Percentiles rank a stretch among this genome's conserved stretches.
Evolutionary conservation across 1,140 invertebrate genomes (phyloP).

Genomic region (Catajapyx aquilonaris): DNA sequence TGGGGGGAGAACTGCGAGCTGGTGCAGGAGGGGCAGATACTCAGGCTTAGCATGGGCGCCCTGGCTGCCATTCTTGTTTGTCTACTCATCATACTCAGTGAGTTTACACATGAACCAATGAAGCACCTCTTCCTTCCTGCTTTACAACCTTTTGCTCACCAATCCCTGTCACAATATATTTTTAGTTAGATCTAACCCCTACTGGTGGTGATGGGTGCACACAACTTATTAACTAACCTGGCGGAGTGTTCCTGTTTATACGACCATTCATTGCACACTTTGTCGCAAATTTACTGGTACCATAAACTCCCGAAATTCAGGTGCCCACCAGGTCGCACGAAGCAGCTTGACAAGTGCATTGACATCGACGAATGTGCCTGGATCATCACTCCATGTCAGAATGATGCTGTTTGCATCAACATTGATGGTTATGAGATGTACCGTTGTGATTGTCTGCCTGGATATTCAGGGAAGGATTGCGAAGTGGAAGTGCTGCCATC

Average conservation of each 20-base stretch:
- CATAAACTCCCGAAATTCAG: no score
- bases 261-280: no score
- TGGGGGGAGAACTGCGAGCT: slow-evolving; percentile 86
- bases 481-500: slow-evolving; percentile 46
- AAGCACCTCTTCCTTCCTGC: no score
- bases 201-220: slow-evolving; percentile 1
- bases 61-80: slow-evolving; percentile 82
- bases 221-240: not conserved
- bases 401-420: slow-evolving; percentile 48
- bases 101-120: no score
- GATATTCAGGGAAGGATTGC: slow-evolving; percentile 56
- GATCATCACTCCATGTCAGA: slow-evolving; percentile 35
- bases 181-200: not conserved
- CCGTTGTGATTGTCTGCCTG: slow-evolving; percentile 46
- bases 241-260: no score
- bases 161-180: no score
- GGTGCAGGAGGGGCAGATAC: slow-evolving; percentile 73
- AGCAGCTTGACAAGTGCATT: no score
- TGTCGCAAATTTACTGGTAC: no score
- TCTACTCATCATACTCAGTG: slow-evolving; percentile 82
- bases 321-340: no score
- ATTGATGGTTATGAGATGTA: slow-evolving; percentile 43
- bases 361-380: slow-evolving; percentile 54
- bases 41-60: slow-evolving; percentile 82
- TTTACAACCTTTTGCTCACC: no score